Evolutionary conservation across 2,888 invertebrate genomes (phyloP).

Genomic region (Crossocerus cetratus): DNA sequence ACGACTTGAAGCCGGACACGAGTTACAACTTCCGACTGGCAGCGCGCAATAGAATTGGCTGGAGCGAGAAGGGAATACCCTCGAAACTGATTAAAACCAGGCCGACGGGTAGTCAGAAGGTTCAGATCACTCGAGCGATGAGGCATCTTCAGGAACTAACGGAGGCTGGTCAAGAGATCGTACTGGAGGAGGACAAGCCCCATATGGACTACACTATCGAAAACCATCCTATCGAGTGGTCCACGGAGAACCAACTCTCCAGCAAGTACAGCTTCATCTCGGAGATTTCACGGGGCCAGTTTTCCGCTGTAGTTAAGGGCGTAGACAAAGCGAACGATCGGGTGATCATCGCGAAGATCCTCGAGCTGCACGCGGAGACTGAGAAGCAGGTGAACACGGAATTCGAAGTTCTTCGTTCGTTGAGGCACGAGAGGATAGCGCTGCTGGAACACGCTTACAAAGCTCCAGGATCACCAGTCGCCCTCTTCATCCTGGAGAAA

Average conservation of each 20-base stretch:
- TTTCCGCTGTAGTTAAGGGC: constrained; percentile 90
- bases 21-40: constrained; percentile 93
- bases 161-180: constrained; percentile 86
- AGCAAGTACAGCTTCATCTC: constrained; percentile 91
- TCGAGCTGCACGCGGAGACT: constrained; percentile 83
- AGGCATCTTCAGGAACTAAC: constrained; percentile 90
- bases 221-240: constrained; percentile 86
- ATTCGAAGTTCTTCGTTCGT: constrained; percentile 88
- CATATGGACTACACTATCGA: constrained; percentile 87
- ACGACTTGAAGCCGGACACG: constrained; percentile 86
- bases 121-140: constrained; percentile 90
- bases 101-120: constrained; percentile 83
- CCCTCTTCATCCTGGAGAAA: constrained; percentile 88
- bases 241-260: constrained; percentile 82
- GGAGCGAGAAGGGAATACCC: constrained; percentile 93
- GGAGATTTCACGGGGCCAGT: constrained; percentile 90
- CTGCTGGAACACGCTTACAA: constrained; percentile 86
- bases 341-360: constrained; percentile 90
- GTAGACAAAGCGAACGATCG: constrained; percentile 86
- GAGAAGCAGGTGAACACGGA: constrained; percentile 83
- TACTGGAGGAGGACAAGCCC: constrained; percentile 81
- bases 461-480: constrained; percentile 82
- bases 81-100: constrained; percentile 86
- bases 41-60: constrained; percentile 94
- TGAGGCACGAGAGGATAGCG: constrained; percentile 93